Evolutionary conservation across 2,888 invertebrate species (phyloP).

Genomic region (Rhyacophila evoluta): DNA sequence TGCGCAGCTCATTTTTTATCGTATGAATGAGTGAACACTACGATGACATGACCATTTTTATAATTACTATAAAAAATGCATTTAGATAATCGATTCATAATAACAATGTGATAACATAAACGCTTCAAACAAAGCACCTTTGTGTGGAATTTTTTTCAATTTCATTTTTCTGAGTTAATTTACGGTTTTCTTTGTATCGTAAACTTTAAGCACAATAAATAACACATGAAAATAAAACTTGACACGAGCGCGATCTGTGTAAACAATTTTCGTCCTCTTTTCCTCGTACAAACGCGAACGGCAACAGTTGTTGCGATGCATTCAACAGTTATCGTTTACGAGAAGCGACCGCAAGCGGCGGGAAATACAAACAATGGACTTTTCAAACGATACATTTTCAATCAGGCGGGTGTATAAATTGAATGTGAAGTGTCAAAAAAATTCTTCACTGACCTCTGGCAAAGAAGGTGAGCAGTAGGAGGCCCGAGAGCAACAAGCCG

Average conservation of each 20-base stretch:
- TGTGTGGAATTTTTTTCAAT: not conserved
- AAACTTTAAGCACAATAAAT: not conserved
- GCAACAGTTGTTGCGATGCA: conserved; percentile 53
- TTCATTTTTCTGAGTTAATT: not conserved
- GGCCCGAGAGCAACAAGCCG: conserved; percentile 45
- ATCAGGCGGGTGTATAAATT: too few relatives aligned
- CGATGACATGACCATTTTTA: conserved; percentile 11
- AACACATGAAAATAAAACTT: not conserved
- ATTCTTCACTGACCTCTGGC: conserved; percentile 46
- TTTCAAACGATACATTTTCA: not conserved
- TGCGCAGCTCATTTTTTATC: conserved; percentile 42
- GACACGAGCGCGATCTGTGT: not conserved
- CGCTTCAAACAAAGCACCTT: not conserved
- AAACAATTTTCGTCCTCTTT: conserved; percentile 34
- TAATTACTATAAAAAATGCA: not conserved
- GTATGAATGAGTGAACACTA: conserved; percentile 31
- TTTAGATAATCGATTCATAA: not conserved
- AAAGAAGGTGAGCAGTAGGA: conserved; percentile 48
- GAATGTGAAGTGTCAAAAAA: not conserved
- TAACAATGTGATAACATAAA: not conserved
- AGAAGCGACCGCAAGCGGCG: conserved; percentile 3
- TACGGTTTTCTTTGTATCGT: not conserved
- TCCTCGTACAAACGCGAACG: conserved; percentile 37
- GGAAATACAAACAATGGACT: not conserved
- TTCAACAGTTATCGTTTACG: conserved; percentile 52